These are phyloP conservation scores for Diglossa cyanea DNA, from an alignment of 2,797 vertebrate species.

Conservation along the genomic window DNA sequence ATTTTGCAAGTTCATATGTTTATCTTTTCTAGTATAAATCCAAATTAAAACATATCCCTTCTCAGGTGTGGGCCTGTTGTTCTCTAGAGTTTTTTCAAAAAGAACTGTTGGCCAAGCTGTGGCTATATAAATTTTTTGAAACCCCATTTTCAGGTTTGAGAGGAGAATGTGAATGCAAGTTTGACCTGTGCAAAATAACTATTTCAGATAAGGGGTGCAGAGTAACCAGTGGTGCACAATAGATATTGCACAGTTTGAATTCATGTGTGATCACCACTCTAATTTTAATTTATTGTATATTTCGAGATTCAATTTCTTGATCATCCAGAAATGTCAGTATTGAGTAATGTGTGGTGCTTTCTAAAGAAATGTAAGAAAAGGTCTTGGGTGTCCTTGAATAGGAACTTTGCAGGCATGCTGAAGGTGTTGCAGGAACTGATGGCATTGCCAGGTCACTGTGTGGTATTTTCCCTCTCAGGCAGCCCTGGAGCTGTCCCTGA, in stretches of 20 bases:
- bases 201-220: background rate
- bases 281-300: background rate
- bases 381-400: background rate
- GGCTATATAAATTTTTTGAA: background rate
- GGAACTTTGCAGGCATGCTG: background rate
- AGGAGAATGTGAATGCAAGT: background rate
- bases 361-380: background rate
- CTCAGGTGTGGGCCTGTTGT: background rate
- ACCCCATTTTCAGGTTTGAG: background rate
- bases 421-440: background rate
- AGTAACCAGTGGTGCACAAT: background rate
- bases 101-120: background rate
- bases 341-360: background rate
- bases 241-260: background rate
- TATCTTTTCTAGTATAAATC: background rate
- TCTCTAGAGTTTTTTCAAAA: background rate
- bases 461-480: background rate
- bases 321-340: background rate
- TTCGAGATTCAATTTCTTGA: background rate
- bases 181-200: background rate
- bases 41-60: background rate
- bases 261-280: background rate
- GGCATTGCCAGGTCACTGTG: background rate
- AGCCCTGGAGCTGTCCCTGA: background rate
- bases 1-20: background rate